Evolutionary conservation across 2,113 vertebrate species (phyloP).

Genomic region (Cettia cetti): DNA sequence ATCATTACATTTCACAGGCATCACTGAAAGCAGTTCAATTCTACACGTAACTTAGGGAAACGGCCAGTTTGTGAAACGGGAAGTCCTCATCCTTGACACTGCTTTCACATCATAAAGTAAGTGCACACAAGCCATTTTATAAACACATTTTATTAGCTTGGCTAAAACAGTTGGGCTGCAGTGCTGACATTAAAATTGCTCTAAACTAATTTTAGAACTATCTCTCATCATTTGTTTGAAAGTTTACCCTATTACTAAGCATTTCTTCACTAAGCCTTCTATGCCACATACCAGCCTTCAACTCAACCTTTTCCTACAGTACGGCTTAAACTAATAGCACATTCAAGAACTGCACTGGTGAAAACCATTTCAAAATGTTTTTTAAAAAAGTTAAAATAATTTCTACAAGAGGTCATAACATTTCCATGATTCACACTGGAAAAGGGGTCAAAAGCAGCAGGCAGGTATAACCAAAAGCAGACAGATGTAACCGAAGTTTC

Average conservation of each 20-base stretch:
- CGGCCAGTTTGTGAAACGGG: background rate
- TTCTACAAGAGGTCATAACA: background rate
- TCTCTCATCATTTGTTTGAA: background rate
- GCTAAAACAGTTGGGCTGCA: background rate
- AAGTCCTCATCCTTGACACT: background rate
- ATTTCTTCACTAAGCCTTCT: background rate
- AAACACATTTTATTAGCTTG: background rate
- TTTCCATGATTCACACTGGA: background rate
- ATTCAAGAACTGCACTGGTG: background rate
- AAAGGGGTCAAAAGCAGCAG: background rate
- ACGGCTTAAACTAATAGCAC: background rate
- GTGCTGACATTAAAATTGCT: background rate
- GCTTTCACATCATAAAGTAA: background rate
- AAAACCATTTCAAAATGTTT: background rate
- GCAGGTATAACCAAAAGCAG: too few relatives aligned
- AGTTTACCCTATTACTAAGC: background rate
- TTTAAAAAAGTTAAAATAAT: background rate
- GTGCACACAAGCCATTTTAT: background rate
- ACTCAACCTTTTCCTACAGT: background rate
- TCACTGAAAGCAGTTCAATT: background rate
- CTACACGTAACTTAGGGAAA: background rate
- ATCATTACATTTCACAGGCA: background rate
- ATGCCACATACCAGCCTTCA: background rate
- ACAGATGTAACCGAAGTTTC: background rate
- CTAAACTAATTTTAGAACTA: background rate